Conservation (phyloP, 2,888 invertebrate species). For the Sinodicranocentrus sp. region DNA sequence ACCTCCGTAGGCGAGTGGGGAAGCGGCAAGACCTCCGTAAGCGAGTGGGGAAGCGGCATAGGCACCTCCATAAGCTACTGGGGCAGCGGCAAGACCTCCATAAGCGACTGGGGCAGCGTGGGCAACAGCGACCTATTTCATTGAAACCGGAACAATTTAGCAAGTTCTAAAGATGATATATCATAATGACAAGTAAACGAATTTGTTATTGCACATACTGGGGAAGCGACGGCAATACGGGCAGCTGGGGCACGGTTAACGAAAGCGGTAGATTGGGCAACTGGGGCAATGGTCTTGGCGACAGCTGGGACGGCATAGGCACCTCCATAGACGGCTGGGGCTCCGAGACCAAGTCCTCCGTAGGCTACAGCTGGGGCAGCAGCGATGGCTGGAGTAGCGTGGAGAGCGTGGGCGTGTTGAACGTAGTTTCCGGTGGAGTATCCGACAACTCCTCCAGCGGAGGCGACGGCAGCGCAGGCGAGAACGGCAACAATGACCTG, state of each 20-base stretch:
- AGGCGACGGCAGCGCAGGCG: conserved; percentile 31
- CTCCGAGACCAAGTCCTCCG: no score
- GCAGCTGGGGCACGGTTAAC: conserved; percentile 67
- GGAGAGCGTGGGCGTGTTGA: conserved; percentile 34
- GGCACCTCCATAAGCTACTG: neutral
- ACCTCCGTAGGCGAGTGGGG: neutral
- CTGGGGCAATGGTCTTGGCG: conserved; percentile 27
- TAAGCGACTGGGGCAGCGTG: conserved; percentile 7
- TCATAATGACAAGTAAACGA: neutral
- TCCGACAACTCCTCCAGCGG: conserved; percentile 54
- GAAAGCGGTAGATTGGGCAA: conserved; percentile 43
- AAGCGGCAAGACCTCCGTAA: conserved; percentile 12
- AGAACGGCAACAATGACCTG: conserved; percentile 20
- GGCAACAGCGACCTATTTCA: conserved; percentile 6
- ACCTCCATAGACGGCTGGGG: conserved; percentile 2
- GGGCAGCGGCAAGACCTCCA: conserved; percentile 17
- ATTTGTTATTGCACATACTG: conserved; percentile 11
- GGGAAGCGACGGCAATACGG: conserved; percentile 38
- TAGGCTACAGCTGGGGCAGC: neutral
- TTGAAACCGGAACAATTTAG: neutral
- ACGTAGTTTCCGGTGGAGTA: conserved; percentile 64
- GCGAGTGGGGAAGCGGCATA: neutral
- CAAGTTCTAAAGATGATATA: no score
- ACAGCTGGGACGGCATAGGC: conserved; percentile 7
- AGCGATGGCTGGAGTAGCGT: conserved; percentile 2